Base-by-base conservation (phyloP, 2,888 invertebrate genomes). In the Tillus elongatus region DNA sequence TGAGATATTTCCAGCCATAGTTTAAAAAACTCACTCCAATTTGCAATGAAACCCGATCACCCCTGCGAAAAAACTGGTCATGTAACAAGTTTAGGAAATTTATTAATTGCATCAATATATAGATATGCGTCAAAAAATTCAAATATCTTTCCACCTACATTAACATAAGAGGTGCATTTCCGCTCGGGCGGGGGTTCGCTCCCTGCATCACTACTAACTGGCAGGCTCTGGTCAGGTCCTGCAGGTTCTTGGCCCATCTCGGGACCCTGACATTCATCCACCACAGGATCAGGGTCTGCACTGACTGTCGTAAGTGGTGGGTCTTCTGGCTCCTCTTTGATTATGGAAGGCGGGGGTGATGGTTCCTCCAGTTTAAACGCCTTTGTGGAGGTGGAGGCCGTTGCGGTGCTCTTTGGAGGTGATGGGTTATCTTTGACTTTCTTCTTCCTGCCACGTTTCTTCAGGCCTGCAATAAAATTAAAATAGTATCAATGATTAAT, bases 161-260 rank as follows among this genome's bases (percentile, higher is more conserved):
- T 74, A 54, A 76, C 72, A 53, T 75, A 77, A 36, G 76, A 75
- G 46, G 75, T 76, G 37, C 72, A 75, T 57, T 73, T 74, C 49
- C 75, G 64, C 59, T 76, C 77, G 12, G 61, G 54, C 8, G 69
- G 64, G 44, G 74, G 72, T n/a, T n/a, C n/a, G 39, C 63, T 68
- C 47, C 56, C 58, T 16, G 59, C 57, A 37, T 67, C 67, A n/a
- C 66, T 55, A 11, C 67, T 60, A 15, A 61, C 60, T 2, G 64
- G 64, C 39, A 68, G 57, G 40, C 61, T 67, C 50, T 70, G 73
- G 53, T 74, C 74, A 2, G 73, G 72, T 27, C 72, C 73, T 13
- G 68, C 69, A 10, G 73, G 71, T 56, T 74, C 73, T 44, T 69
- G 63, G 1, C 69, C 72, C 16, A 71, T 61, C 50, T 72, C 73